Evolutionary conservation across 64 coral and sea anemone species (phyloP).

Genomic region (Acropora tenuis): DNA sequence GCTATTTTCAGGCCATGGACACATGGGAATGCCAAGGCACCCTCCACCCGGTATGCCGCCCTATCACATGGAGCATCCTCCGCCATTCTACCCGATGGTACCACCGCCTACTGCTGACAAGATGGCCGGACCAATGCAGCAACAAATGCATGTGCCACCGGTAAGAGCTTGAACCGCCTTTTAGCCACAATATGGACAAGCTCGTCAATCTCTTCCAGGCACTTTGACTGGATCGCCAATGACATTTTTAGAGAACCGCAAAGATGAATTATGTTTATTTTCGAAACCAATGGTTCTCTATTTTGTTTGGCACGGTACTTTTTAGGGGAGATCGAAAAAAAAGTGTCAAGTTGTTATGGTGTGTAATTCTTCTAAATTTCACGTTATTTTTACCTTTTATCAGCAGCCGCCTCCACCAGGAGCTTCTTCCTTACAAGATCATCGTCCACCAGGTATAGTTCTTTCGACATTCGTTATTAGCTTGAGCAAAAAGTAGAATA

Average conservation of each 20-base stretch:
- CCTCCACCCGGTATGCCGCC: conserved; percentile 70
- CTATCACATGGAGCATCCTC: conserved; percentile 53
- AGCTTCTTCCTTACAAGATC: conserved; percentile 36
- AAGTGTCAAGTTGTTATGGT: no score
- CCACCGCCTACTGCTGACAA: conserved; percentile 39
- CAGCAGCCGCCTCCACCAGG: conserved; percentile 72
- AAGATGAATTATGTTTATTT: no score
- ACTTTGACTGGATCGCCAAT: no score
- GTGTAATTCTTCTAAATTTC: no score
- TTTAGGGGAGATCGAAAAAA: no score
- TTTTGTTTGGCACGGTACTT: neutral
- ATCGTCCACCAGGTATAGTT: conserved; percentile 33
- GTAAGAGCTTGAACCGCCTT: neutral
- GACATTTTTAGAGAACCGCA: no score
- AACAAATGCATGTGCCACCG: conserved; percentile 38
- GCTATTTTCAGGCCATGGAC: conserved; percentile 20
- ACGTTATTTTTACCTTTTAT: neutral
- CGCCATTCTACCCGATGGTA: conserved; percentile 50
- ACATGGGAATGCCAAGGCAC: conserved; percentile 44
- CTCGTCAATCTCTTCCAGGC: neutral
- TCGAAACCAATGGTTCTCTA: neutral
- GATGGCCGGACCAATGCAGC: conserved; percentile 43
- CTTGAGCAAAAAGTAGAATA: no score
- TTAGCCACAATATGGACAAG: neutral
- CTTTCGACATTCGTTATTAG: no score